A percentile compares a stretch with the other conserved stretches of the same genome.
Evolutionary conservation across 2,888 invertebrate species (phyloP).

Genomic region (Torymus aiolomorphi): DNA sequence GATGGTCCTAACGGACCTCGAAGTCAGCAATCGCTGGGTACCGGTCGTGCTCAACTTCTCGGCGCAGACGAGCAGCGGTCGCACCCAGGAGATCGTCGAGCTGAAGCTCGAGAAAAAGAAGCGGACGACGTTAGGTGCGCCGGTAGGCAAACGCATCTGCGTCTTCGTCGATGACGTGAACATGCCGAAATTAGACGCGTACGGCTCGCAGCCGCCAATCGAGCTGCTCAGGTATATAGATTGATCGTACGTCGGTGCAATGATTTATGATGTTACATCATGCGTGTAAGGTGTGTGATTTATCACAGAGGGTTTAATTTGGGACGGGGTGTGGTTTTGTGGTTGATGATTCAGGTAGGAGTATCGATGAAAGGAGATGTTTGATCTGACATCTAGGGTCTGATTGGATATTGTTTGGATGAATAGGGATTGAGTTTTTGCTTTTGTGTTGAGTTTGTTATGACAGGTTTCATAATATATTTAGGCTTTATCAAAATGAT

Average conservation of each 20-base stretch:
- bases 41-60: slow-evolving; percentile 92
- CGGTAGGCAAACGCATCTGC: slow-evolving; percentile 87
- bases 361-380: too few species aligned
- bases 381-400: too few species aligned
- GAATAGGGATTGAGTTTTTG: too few species aligned
- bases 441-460: too few species aligned
- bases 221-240: slow-evolving; percentile 84
- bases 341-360: too few species aligned
- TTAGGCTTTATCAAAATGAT: too few species aligned
- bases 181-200: slow-evolving; percentile 91
- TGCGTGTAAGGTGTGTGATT: too few species aligned
- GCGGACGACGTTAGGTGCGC: slow-evolving; percentile 87
- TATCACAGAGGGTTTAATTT: too few species aligned
- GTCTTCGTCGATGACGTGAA: slow-evolving; percentile 95
- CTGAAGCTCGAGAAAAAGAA: slow-evolving; percentile 89
- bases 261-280: too few species aligned
- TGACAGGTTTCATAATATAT: too few species aligned
- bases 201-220: slow-evolving; percentile 94
- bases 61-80: slow-evolving; percentile 90
- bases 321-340: too few species aligned
- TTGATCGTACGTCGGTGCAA: not conserved
- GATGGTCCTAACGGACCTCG: slow-evolving; percentile 82
- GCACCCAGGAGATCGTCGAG: slow-evolving; percentile 92
- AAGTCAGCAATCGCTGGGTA: slow-evolving; percentile 80
- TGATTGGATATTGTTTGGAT: too few species aligned